Evolutionary conservation across 1,140 invertebrate genomes (phyloP).

Genomic region (Geopemphigus sp.): DNA sequence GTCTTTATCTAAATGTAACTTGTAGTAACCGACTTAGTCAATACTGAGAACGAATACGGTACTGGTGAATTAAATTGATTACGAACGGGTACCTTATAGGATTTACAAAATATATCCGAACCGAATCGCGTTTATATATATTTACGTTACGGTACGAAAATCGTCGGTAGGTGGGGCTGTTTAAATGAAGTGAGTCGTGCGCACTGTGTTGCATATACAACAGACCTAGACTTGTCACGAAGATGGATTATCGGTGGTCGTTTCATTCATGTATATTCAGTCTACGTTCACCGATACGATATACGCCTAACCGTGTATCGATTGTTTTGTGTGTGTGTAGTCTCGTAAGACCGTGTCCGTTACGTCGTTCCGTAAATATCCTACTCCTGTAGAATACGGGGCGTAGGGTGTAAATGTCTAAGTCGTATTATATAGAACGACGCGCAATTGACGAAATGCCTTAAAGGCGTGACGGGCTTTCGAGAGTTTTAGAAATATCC

Average conservation of each 20-base stretch:
- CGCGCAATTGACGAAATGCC: slow-evolving; percentile 12
- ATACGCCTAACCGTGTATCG: neutral
- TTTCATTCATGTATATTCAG: slow-evolving; percentile 35
- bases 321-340: slow-evolving; percentile 25
- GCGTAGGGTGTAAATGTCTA: neutral
- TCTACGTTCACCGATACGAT: neutral
- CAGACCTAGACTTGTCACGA: slow-evolving; percentile 15
- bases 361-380: slow-evolving; percentile 10
- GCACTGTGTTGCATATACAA: neutral
- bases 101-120: too few species aligned
- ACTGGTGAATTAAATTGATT: too few species aligned
- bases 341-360: slow-evolving; percentile 1
- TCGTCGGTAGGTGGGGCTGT: too few species aligned
- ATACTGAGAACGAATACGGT: too few species aligned
- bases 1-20: too few species aligned
- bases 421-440: neutral
- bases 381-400: neutral
- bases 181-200: neutral
- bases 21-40: too few species aligned
- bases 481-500: neutral
- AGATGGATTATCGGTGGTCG: slow-evolving; percentile 18
- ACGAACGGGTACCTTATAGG: too few species aligned
- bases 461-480: slow-evolving; percentile 8
- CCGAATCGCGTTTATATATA: too few species aligned
- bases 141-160: too few species aligned